Conservation (phyloP, 2,797 vertebrate species). For the Urosaurus nigricauda region DNA sequence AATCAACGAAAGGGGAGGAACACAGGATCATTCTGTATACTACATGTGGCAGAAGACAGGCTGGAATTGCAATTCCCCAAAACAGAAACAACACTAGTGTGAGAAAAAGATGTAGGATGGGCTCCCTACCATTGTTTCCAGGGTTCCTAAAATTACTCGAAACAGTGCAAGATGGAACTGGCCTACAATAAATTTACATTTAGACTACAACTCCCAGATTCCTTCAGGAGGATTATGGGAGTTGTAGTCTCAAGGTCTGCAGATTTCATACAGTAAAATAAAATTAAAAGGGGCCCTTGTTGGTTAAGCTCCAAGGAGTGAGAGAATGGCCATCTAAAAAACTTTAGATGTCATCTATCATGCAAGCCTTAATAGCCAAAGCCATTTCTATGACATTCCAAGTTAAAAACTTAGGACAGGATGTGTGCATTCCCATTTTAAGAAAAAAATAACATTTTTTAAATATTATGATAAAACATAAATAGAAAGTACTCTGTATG, state of each 20-base stretch:
- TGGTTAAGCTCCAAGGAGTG: not conserved
- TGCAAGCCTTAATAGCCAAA: not conserved
- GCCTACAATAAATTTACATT: not conserved
- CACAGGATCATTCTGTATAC: not conserved
- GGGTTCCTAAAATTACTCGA: not conserved
- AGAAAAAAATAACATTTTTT: not conserved
- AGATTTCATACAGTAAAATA: not conserved
- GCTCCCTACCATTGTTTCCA: no score
- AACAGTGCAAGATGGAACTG: not conserved
- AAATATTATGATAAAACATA: not conserved
- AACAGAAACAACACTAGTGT: not conserved
- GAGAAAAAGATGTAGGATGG: not conserved
- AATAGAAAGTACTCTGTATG: not conserved
- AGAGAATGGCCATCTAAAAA: not conserved
- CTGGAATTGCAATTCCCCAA: not conserved
- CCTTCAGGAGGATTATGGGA: no score
- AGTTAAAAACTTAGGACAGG: not conserved
- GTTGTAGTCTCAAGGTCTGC: no score
- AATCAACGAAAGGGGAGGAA: not conserved
- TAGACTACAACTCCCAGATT: no score
- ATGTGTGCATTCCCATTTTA: not conserved
- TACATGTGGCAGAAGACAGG: not conserved
- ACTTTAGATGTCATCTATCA: not conserved
- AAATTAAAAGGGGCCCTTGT: not conserved
- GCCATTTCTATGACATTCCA: not conserved